A percentile compares a stretch with the other conserved stretches of the same genome.
Evolutionary conservation across 2,888 invertebrate genomes (phyloP).

Genomic region (Anthrax anthrax): DNA sequence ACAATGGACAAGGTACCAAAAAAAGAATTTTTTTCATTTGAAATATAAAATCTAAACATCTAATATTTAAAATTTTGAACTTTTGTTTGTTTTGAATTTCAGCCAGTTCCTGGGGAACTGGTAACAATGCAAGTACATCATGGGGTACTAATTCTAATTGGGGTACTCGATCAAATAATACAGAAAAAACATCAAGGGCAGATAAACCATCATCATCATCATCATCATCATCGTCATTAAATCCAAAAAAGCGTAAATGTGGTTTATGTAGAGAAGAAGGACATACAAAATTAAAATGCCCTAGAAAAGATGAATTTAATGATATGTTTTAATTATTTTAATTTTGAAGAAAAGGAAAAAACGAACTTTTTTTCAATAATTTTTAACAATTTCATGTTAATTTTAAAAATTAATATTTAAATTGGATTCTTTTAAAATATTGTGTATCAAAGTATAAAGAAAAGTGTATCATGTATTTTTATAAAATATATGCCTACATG

Average conservation of each 20-base stretch:
- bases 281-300: conserved; percentile 45
- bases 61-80: background rate
- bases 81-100: no score
- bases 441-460: no score
- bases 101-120: background rate
- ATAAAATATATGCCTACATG: no score
- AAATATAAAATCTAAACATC: no score
- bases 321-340: background rate
- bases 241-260: conserved; percentile 42
- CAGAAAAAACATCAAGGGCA: background rate
- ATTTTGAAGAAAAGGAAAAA: no score
- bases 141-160: background rate
- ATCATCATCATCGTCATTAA: background rate
- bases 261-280: conserved; percentile 61
- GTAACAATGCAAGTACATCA: background rate
- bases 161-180: background rate
- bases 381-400: no score
- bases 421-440: no score
- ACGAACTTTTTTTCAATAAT: no score
- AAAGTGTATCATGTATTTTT: no score
- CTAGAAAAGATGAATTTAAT: conserved; percentile 20
- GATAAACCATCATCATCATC: background rate
- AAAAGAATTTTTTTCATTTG: background rate
- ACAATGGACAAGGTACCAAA: background rate
- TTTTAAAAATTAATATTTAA: no score